These are phyloP conservation scores for Latheticus oryzae DNA, from an alignment of 2,888 invertebrate species.

Conservation along the genomic window DNA sequence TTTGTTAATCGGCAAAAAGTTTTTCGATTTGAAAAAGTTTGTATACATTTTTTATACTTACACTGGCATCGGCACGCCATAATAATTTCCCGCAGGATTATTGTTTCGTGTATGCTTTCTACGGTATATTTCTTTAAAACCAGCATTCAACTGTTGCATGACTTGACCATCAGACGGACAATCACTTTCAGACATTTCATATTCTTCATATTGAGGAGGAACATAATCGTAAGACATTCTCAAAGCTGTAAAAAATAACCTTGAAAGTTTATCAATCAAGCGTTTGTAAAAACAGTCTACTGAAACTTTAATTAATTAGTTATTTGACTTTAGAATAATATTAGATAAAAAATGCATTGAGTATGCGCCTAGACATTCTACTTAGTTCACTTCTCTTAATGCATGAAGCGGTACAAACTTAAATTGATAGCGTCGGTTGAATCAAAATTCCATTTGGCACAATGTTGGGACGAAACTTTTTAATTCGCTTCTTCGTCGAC, in stretches of 20 bases:
- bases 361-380: no score
- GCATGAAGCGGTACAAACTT: conserved; percentile 25
- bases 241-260: conserved; percentile 6
- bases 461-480: conserved; percentile 32
- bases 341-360: no score
- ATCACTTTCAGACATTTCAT: conserved; percentile 36
- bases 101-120: conserved; percentile 29
- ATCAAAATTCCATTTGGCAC: conserved; percentile 34
- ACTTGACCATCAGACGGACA: conserved; percentile 24
- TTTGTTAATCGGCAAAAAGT: no score
- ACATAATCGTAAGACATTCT: conserved; percentile 34
- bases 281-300: no score
- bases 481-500: conserved; percentile 32
- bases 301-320: no score
- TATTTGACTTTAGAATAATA: no score
- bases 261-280: no score
- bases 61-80: conserved; percentile 29
- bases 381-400: no score
- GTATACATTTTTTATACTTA: no score
- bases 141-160: conserved; percentile 14
- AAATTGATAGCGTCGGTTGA: conserved; percentile 26
- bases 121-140: conserved; percentile 37
- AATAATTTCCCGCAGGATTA: conserved; percentile 24
- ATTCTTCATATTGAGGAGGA: conserved; percentile 19
- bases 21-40: no score